These are phyloP conservation scores for Thripadectes ignobilis DNA, from an alignment of 2,797 vertebrate genomes.

Conservation along the genomic window DNA sequence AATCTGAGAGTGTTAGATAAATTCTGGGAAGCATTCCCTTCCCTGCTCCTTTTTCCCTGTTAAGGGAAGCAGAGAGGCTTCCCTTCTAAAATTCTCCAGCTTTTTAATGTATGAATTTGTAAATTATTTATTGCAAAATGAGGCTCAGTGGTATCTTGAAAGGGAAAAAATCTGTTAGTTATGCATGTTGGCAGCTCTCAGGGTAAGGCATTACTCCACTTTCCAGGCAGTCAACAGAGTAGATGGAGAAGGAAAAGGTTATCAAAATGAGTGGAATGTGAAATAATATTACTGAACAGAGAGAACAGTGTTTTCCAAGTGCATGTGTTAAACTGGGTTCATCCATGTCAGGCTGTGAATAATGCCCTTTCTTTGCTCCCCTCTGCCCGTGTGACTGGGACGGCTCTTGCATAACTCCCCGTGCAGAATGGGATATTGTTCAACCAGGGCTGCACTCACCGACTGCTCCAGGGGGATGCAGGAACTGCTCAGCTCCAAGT, in stretches of 20 bases:
- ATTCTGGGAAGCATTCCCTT: neutral
- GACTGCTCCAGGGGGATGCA: neutral
- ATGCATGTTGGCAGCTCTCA: neutral
- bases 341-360: slow-evolving; percentile 67
- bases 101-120: neutral
- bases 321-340: slow-evolving; percentile 60
- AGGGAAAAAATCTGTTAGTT: neutral
- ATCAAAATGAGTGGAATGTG: slow-evolving; percentile 76
- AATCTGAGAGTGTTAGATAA: neutral
- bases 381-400: slow-evolving; percentile 62
- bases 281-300: slow-evolving; percentile 74
- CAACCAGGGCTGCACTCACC: neutral
- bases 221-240: neutral
- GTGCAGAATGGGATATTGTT: slow-evolving; percentile 71
- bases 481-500: neutral
- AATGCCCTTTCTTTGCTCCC: slow-evolving; percentile 67
- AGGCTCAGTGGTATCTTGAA: neutral
- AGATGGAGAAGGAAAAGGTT: slow-evolving; percentile 67
- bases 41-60: neutral
- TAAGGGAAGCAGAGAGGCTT: neutral
- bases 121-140: slow-evolving; percentile 23
- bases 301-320: slow-evolving; percentile 71
- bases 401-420: slow-evolving; percentile 48
- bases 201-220: neutral
- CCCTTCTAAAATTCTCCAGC: neutral